Conservation (phyloP, 2,888 invertebrate genomes). For the Sipha maydis region DNA sequence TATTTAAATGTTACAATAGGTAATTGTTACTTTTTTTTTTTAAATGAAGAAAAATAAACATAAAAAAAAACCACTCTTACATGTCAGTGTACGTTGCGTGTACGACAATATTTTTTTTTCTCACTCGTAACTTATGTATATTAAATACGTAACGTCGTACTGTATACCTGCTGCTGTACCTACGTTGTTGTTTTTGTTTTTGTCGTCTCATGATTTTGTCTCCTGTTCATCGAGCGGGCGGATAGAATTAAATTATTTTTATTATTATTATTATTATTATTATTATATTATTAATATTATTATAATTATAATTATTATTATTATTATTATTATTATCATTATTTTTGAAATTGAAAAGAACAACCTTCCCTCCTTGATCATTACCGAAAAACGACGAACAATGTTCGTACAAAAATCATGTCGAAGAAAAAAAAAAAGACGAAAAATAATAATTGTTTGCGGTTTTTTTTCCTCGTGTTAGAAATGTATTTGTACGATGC, state of each 20-base stretch:
- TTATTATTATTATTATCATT: too few species aligned
- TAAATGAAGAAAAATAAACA: not conserved
- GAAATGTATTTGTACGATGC: not conserved
- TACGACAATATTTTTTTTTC: too few species aligned
- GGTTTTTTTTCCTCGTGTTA: not conserved
- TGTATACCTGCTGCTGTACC: too few species aligned
- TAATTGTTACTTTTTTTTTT: constrained; percentile 32
- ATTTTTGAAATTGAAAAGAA: too few species aligned
- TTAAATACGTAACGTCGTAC: too few species aligned
- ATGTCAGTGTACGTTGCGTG: too few species aligned
- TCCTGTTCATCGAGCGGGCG: too few species aligned
- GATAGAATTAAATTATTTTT: too few species aligned
- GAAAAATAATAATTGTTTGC: not conserved
- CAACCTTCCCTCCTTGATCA: not conserved
- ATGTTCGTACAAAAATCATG: not conserved
- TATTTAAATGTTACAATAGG: not conserved
- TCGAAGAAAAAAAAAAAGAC: not conserved
- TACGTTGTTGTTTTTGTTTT: not conserved
- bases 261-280: too few species aligned
- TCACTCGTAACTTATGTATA: too few species aligned
- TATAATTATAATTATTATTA: too few species aligned
- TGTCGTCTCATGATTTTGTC: not conserved
- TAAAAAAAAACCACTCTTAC: not conserved
- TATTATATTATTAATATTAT: too few species aligned
- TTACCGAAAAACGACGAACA: not conserved